Evolutionary conservation across 2,113 vertebrate genomes (phyloP).

Genomic region (Hyperopisus bebe): DNA sequence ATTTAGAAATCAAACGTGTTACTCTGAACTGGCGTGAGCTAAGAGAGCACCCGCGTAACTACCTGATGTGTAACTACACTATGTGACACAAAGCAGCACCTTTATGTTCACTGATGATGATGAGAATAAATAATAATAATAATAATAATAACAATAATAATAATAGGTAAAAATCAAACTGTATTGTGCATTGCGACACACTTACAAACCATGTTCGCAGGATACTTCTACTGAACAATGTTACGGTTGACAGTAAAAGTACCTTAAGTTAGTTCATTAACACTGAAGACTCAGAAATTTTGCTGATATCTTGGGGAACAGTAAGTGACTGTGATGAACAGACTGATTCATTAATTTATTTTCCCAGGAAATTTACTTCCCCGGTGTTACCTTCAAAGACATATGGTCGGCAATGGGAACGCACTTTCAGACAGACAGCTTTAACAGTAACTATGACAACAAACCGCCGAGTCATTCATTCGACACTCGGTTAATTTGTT

Average conservation of each 20-base stretch:
- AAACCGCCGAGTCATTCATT: slow-evolving; percentile 35
- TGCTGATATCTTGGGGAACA: background rate
- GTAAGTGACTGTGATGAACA: background rate
- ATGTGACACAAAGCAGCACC: background rate
- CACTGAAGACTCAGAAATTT: background rate
- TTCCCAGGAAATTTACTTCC: background rate
- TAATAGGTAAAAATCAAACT: background rate
- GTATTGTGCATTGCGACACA: background rate
- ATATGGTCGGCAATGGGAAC: background rate
- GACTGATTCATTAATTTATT: background rate
- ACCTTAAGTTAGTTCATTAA: background rate
- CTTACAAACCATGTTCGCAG: background rate
- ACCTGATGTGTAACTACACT: background rate
- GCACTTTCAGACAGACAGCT: background rate
- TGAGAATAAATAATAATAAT: background rate
- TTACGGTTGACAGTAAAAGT: background rate
- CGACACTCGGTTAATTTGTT: background rate
- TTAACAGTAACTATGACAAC: slow-evolving; percentile 6
- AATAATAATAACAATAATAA: background rate
- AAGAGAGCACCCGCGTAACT: background rate
- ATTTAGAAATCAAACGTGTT: background rate
- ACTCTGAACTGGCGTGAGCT: background rate
- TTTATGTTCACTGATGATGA: background rate
- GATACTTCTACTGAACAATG: background rate
- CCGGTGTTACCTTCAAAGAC: background rate